A percentile compares a stretch with the other conserved stretches of the same genome.
Conservation (phyloP, 2,797 vertebrate species). For the Cuculus canorus region DNA sequence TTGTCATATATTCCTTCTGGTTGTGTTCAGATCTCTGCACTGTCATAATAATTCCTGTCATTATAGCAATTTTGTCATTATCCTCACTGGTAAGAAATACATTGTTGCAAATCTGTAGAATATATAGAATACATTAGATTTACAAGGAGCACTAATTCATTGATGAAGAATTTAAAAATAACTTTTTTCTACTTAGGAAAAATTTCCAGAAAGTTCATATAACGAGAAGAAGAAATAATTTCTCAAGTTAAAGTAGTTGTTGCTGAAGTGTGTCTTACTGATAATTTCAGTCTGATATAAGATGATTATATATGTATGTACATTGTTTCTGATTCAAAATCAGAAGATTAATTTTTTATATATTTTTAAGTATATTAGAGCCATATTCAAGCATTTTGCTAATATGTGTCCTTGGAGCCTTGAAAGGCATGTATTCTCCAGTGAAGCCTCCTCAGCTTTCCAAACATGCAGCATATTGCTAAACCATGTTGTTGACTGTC, state of each 20-base stretch:
- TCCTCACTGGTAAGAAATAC: slow-evolving; percentile 65
- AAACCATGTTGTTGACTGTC: not conserved
- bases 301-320: not conserved
- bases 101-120: slow-evolving; percentile 65
- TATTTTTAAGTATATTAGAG: not conserved
- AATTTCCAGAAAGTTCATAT: not conserved
- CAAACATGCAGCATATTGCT: not conserved
- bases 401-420: not conserved
- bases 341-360: not conserved
- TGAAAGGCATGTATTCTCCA: not conserved
- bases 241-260: not conserved
- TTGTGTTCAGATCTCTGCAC: slow-evolving; percentile 71
- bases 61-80: slow-evolving; percentile 69
- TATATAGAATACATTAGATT: slow-evolving; percentile 64
- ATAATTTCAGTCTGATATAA: not conserved
- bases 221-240: not conserved
- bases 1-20: slow-evolving; percentile 69
- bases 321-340: not conserved
- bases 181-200: not conserved
- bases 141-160: slow-evolving; percentile 61
- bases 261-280: not conserved
- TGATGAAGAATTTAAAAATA: slow-evolving; percentile 49
- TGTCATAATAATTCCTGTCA: slow-evolving; percentile 74
- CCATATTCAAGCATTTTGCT: not conserved
- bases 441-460: not conserved